Conservation (phyloP, 1,140 invertebrate species). For the Sipha flava region DNA sequence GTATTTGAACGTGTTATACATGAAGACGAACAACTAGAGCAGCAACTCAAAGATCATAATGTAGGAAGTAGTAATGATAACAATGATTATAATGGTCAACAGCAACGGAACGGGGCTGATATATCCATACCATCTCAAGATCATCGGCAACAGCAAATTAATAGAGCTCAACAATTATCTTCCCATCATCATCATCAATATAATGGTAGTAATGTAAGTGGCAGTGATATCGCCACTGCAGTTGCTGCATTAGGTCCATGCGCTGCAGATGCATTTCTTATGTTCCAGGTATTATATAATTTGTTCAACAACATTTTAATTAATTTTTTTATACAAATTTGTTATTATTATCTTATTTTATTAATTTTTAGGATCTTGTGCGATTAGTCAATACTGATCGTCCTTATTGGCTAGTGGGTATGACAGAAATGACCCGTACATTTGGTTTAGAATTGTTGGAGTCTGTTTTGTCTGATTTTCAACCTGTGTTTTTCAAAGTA, state of each 20-base stretch:
- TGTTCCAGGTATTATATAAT: slow-evolving; percentile 68
- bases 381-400: slow-evolving; percentile 94
- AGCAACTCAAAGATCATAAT: neutral
- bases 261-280: slow-evolving; percentile 87
- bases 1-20: slow-evolving; percentile 89
- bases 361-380: slow-evolving; percentile 70
- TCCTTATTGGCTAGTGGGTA: slow-evolving; percentile 86
- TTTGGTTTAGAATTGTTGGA: slow-evolving; percentile 94
- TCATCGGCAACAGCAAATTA: neutral
- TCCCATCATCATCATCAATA: neutral
- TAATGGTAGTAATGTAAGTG: neutral
- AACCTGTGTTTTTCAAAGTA: slow-evolving; percentile 86
- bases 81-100: slow-evolving; percentile 23
- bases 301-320: neutral
- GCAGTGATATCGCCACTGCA: neutral
- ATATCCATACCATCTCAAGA: neutral
- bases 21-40: slow-evolving; percentile 53
- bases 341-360: slow-evolving; percentile 21
- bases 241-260: slow-evolving; percentile 59
- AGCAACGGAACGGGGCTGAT: neutral
- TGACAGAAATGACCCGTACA: slow-evolving; percentile 94
- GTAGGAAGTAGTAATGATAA: neutral
- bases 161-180: neutral
- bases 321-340: neutral
- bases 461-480: slow-evolving; percentile 83